A percentile compares a stretch with the other conserved stretches of the same genome.
These are phyloP conservation scores for Gallinago undulata DNA, from an alignment of 2,113 vertebrate species.

Conservation along the genomic window DNA sequence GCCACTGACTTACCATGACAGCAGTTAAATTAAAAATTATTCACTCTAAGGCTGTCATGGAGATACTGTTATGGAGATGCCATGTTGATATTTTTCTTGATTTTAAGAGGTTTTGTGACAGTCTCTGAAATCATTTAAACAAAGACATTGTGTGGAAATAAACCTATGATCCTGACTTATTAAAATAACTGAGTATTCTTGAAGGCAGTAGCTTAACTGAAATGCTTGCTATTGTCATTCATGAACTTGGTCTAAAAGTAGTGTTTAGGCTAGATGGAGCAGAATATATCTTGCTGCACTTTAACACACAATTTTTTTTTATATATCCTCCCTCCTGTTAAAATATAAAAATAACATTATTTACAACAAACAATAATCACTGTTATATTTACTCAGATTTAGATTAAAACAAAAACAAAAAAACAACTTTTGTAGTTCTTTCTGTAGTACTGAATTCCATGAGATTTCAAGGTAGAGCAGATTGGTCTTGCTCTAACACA, in stretches of 20 bases:
- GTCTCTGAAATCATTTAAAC: neutral
- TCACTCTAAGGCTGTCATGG: neutral
- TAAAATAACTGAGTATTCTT: neutral
- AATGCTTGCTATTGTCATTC: neutral
- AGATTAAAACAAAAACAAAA: neutral
- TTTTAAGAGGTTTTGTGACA: neutral
- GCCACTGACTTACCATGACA: neutral
- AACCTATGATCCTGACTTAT: neutral
- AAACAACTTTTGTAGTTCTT: neutral
- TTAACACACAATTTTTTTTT: neutral
- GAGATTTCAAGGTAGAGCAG: neutral
- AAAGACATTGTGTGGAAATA: neutral
- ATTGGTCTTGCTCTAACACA: neutral
- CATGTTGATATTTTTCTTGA: neutral
- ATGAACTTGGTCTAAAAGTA: neutral
- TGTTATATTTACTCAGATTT: neutral
- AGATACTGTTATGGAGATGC: neutral
- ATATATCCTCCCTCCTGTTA: neutral
- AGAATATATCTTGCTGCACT: neutral
- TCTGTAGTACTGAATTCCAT: neutral
- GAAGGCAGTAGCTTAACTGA: neutral
- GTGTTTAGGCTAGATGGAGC: neutral
- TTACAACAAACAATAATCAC: neutral
- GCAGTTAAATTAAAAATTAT: neutral
- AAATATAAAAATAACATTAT: neutral